Evolutionary conservation across 2,888 invertebrate species (phyloP).

Genomic region (Scelioninae gen. 2): DNA sequence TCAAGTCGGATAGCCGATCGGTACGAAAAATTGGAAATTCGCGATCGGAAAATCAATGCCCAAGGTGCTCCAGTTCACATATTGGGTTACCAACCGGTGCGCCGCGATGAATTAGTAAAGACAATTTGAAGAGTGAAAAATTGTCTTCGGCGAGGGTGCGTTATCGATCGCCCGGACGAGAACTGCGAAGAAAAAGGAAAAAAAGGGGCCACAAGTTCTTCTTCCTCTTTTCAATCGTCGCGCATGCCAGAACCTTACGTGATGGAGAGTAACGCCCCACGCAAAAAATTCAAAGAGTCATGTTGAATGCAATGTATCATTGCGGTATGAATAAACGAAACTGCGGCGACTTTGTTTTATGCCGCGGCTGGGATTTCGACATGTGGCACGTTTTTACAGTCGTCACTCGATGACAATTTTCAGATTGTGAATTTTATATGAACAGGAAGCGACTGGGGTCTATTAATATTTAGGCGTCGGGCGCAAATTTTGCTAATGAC

Average conservation of each 20-base stretch:
- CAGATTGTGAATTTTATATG: constrained; percentile 28
- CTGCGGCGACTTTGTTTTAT: constrained; percentile 32
- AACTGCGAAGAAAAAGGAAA: constrained; percentile 28
- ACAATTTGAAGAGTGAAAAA: constrained; percentile 39
- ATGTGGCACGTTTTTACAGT: constrained; percentile 42
- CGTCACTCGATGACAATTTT: constrained; percentile 25
- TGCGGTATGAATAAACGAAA: constrained; percentile 54
- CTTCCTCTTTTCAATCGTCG: constrained; percentile 32
- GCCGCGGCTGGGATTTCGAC: constrained; percentile 38
- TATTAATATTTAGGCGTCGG: constrained; percentile 8
- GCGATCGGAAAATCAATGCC: constrained; percentile 3
- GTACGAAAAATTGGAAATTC: background rate
- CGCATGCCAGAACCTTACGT: constrained; percentile 51
- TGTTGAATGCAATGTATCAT: constrained; percentile 37
- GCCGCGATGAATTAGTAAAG: constrained; percentile 36
- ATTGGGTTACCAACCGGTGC: background rate
- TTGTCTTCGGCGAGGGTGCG: constrained; percentile 40
- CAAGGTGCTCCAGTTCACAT: constrained; percentile 7
- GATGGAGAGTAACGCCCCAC: constrained; percentile 42
- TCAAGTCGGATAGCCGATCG: too few relatives aligned
- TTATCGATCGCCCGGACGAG: constrained; percentile 35
- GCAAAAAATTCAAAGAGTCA: constrained; percentile 54
- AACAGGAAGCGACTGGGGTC: background rate
- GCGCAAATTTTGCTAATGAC: too few relatives aligned
- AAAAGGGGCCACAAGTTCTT: constrained; percentile 14